These are phyloP conservation scores for Muricea muricata DNA, from an alignment of 92 coral and sea anemone species.

Conservation along the genomic window DNA sequence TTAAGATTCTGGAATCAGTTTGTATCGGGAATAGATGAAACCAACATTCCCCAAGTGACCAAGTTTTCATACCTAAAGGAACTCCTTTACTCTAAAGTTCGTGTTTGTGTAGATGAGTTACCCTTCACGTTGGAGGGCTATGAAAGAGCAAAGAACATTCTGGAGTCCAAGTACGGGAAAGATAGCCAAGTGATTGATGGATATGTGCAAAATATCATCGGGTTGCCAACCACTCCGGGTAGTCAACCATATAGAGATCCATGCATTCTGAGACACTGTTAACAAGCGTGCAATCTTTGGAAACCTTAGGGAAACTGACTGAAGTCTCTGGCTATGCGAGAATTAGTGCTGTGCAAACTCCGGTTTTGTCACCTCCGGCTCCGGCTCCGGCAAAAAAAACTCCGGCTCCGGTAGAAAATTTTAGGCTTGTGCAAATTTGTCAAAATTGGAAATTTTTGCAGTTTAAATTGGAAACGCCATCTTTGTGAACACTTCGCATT, in stretches of 20 bases:
- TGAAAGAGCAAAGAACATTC: constrained; percentile 8
- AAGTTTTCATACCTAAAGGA: background rate
- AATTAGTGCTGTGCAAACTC: background rate
- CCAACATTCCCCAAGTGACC: background rate
- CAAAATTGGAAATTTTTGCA: too few relatives aligned
- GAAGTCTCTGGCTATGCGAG: background rate
- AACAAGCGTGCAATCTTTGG: background rate
- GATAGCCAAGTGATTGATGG: background rate
- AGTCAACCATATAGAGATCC: background rate
- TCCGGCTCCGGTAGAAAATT: too few relatives aligned
- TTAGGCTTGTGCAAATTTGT: too few relatives aligned
- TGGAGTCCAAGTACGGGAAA: background rate
- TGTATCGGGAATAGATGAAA: background rate
- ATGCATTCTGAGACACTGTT: background rate
- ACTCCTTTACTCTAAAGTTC: background rate
- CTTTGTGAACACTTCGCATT: too few relatives aligned
- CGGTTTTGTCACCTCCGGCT: too few relatives aligned
- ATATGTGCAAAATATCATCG: background rate
- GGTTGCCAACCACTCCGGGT: background rate
- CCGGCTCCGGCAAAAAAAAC: too few relatives aligned
- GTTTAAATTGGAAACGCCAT: too few relatives aligned
- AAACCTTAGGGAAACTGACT: background rate
- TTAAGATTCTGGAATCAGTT: background rate
- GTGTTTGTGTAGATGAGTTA: background rate
- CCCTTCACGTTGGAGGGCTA: background rate